Base-by-base conservation (phyloP, 2,797 vertebrate species). In the Poecilia velifera region DNA sequence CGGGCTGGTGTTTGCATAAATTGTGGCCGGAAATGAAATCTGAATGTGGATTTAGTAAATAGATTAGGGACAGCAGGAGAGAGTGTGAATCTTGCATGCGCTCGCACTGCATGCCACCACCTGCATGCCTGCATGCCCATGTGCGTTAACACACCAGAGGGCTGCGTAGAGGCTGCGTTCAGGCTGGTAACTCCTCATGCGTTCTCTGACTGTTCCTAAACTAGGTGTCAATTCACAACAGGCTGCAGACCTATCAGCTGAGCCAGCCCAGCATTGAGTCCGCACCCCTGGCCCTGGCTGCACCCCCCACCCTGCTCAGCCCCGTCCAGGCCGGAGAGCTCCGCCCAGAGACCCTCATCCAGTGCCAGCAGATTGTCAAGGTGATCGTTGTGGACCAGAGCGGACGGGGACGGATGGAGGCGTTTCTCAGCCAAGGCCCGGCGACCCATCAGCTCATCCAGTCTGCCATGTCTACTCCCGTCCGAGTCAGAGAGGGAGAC, bases 171-270 rank as follows among this genome's bases (percentile, higher is more conserved):
- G 95, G 95, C 95, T 95, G 95, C 91, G 96, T 95, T 97, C 98
- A 97, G 98, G 98, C 96, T 97, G 96, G 97, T 99, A 99, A 99
- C 97, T 96, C 97, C 96, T 97, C 97, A 96, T 97, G 97, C 98
- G 95, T 95, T 98, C 98, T 99, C 96, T 99, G 98, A 96, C 98
- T 99, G 97, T 99, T 98, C 97, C 98, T 99, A 99, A 99, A 99
- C 97, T 99, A 99, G 98, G 98, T 99, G 97, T 99, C 98, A 99
- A 99, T 99, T 99, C 98, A 99, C 98, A 99, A 99, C 98, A 99
- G 98, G 98, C 98, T 99, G 97, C 98, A 98, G 98, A 98, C 97
- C 96, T 98, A 98, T 96, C 98, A 99, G 95, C 97, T 98, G 97
- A 97, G 96, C 95, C 94, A 91, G 87, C 93, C 93, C 93, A 94